Evolutionary conservation across 2,888 invertebrate genomes (phyloP).

Genomic region (Rotaria socialis): DNA sequence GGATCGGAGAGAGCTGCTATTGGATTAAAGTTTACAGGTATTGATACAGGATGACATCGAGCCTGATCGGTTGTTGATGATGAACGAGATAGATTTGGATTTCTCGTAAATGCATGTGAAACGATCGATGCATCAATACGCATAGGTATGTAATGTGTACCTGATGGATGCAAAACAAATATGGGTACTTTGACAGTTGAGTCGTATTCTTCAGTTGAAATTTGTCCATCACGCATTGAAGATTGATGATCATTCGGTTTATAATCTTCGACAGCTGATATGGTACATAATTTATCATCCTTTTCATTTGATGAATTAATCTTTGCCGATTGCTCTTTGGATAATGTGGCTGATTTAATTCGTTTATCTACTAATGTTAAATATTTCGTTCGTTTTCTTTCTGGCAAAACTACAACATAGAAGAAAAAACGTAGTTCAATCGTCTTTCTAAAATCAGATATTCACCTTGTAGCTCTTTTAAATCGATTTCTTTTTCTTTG

Average conservation of each 20-base stretch:
- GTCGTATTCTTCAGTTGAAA: not conserved
- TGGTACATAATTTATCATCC: not conserved
- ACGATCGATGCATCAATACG: conserved; percentile 15
- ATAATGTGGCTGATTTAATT: not conserved
- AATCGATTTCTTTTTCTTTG: not conserved
- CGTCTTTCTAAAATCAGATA: too few relatives aligned
- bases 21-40: conserved; percentile 53
- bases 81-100: not conserved
- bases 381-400: not conserved
- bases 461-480: not conserved
- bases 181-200: conserved; percentile 67
- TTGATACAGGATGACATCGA: conserved; percentile 54
- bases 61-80: not conserved
- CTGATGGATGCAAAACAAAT: conserved; percentile 80
- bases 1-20: not conserved
- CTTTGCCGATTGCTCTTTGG: not conserved
- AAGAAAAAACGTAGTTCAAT: too few relatives aligned
- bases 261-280: not conserved
- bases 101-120: conserved; percentile 58
- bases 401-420: not conserved
- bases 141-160: conserved; percentile 80
- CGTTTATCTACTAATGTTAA: not conserved
- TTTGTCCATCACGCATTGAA: not conserved
- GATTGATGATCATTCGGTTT: not conserved
- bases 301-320: not conserved